phyloP scores from a whole-genome alignment of 2,797 vertebrate genomes.

The Mormyrops boulengeri region DNA sequence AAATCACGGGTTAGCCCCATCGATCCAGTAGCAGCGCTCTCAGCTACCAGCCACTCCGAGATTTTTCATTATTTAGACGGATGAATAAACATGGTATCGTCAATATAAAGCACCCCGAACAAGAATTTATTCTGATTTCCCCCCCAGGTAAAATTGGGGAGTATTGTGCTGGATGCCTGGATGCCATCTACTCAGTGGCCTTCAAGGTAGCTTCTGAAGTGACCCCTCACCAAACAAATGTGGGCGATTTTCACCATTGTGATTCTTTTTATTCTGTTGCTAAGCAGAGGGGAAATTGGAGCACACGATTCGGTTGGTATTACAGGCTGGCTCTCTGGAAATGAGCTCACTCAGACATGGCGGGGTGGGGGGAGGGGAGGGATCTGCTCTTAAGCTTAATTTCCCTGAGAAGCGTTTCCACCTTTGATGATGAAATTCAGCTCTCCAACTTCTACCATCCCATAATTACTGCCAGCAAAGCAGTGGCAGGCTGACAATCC shows the following conservation, averaged over 20 bases:
- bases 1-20: constrained; percentile 17
- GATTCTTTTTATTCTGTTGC: not conserved
- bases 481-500: not conserved
- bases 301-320: not conserved
- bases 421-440: constrained; percentile 1
- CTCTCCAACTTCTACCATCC: not conserved
- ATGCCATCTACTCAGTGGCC: not conserved
- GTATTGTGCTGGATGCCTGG: not conserved
- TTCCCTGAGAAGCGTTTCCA: constrained; percentile 16
- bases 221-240: not conserved
- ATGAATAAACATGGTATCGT: constrained; percentile 6
- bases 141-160: not conserved
- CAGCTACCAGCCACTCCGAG: not conserved
- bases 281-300: not conserved
- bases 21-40: not conserved
- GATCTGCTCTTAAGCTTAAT: not conserved
- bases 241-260: not conserved
- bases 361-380: not conserved
- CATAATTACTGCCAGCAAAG: constrained; percentile 3
- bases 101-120: not conserved
- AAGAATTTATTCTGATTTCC: not conserved
- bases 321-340: not conserved
- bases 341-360: constrained; percentile 1
- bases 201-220: not conserved
- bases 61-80: not conserved